Percentiles rank a stretch among this genome's conserved stretches.
Conservation (phyloP, 2,888 invertebrate species). For the Callimorpha dominula region DNA sequence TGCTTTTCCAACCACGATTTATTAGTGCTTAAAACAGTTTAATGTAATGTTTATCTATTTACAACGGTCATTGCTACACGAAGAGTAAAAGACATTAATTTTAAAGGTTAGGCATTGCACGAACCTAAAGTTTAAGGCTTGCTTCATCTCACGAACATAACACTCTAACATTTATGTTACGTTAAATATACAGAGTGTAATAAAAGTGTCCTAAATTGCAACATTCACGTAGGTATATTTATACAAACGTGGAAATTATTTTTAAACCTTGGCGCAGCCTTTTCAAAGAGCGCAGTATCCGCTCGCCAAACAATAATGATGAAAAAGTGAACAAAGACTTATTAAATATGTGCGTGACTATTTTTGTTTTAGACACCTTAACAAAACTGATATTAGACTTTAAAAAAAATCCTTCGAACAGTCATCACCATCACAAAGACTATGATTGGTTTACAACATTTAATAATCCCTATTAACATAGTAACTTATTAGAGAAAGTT, state of each 20-base stretch:
- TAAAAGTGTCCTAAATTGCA: background rate
- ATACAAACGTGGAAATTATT: background rate
- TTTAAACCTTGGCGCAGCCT: conserved; percentile 19
- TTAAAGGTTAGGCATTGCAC: conserved; percentile 24
- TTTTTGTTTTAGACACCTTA: conserved; percentile 1
- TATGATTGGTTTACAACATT: background rate
- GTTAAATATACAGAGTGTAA: background rate
- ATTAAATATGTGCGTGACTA: conserved; percentile 15
- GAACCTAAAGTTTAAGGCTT: conserved; percentile 16
- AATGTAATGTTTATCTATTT: conserved; percentile 17
- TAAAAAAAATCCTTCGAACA: background rate
- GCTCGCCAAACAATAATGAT: conserved; percentile 43
- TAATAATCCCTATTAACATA: conserved; percentile 1
- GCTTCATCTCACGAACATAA: conserved; percentile 8
- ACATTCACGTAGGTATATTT: background rate
- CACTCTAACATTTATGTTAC: background rate
- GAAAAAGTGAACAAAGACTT: conserved; percentile 36
- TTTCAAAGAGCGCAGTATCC: conserved; percentile 54
- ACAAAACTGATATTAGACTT: background rate
- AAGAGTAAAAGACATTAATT: conserved; percentile 11
- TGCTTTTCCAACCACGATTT: conserved; percentile 16
- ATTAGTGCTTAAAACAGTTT: conserved; percentile 19
- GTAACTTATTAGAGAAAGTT: conserved; percentile 59
- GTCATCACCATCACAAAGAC: background rate
- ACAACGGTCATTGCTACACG: conserved; percentile 17